These are phyloP conservation scores for Semotilus atromaculatus DNA, from an alignment of 2,797 vertebrate species.

Conservation along the genomic window DNA sequence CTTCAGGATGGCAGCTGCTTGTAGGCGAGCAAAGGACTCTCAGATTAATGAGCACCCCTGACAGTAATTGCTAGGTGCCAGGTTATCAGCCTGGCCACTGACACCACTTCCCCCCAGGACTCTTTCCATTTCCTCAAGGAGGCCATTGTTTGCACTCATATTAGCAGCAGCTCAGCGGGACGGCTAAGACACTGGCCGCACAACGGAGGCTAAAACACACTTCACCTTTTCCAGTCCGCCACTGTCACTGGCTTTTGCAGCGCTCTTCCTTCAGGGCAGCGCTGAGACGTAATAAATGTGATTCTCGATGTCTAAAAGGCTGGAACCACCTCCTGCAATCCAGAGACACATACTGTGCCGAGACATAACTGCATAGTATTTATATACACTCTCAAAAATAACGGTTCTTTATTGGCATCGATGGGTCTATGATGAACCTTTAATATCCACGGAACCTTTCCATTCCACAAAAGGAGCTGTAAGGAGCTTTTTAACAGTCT, in stretches of 20 bases:
- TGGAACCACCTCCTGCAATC: background rate
- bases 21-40: conserved; percentile 47
- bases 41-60: conserved; percentile 61
- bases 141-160: conserved; percentile 56
- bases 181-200: background rate
- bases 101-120: conserved; percentile 55
- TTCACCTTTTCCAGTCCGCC: background rate
- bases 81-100: conserved; percentile 63
- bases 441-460: no score
- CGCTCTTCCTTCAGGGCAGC: background rate
- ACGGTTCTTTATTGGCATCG: no score
- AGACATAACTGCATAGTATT: background rate
- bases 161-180: conserved; percentile 38
- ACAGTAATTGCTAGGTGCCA: conserved; percentile 64
- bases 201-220: conserved; percentile 22
- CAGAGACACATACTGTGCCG: background rate
- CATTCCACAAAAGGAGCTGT: no score
- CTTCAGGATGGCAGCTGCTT: conserved; percentile 42
- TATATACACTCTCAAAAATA: background rate
- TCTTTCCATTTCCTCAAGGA: conserved; percentile 54
- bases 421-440: no score
- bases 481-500: no score
- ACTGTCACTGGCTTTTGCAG: background rate
- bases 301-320: background rate
- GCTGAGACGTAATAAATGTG: background rate